Evolutionary conservation across 1,140 invertebrate genomes (phyloP).

Genomic region (Fopius arisanus): DNA sequence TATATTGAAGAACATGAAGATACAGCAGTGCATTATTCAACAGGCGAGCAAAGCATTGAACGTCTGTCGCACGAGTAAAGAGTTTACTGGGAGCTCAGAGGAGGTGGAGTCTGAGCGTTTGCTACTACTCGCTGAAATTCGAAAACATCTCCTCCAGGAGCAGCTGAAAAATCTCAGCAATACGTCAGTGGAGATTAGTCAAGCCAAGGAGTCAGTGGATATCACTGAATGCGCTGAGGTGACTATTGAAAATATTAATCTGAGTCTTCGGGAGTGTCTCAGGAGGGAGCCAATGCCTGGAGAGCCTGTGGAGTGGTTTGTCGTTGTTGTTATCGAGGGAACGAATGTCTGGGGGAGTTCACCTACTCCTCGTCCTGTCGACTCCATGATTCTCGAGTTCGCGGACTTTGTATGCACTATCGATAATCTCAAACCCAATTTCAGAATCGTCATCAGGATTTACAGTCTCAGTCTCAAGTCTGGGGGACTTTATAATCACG

Average conservation of each 20-base stretch:
- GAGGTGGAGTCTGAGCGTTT: slow-evolving; percentile 61
- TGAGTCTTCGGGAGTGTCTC: slow-evolving; percentile 36
- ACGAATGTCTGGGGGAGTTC: slow-evolving; percentile 38
- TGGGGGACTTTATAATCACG: slow-evolving; percentile 31
- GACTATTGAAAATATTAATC: slow-evolving; percentile 36
- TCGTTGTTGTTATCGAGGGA: slow-evolving; percentile 39
- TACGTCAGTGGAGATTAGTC: background rate
- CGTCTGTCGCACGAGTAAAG: slow-evolving; percentile 52
- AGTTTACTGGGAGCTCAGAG: slow-evolving; percentile 50
- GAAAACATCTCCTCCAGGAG: slow-evolving; percentile 39
- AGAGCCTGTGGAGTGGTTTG: slow-evolving; percentile 44
- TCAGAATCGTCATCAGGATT: slow-evolving; percentile 44
- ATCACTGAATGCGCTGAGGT: slow-evolving; percentile 33
- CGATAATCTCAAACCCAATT: slow-evolving; percentile 40
- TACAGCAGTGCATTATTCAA: slow-evolving; percentile 57
- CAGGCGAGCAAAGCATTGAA: slow-evolving; percentile 60
- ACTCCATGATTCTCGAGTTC: slow-evolving; percentile 33
- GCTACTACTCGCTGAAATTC: slow-evolving; percentile 54
- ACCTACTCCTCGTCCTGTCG: slow-evolving; percentile 34
- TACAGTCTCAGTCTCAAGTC: slow-evolving; percentile 41
- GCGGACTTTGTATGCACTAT: slow-evolving; percentile 32
- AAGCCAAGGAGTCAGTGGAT: background rate
- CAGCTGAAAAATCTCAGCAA: slow-evolving; percentile 42
- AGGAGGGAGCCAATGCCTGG: slow-evolving; percentile 22
- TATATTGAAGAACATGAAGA: slow-evolving; percentile 48